Evolutionary conservation across 2,797 vertebrate genomes (phyloP), one percentile per base, ranked within the genome.

Genomic region (Crocidura indochinensis): DNA sequence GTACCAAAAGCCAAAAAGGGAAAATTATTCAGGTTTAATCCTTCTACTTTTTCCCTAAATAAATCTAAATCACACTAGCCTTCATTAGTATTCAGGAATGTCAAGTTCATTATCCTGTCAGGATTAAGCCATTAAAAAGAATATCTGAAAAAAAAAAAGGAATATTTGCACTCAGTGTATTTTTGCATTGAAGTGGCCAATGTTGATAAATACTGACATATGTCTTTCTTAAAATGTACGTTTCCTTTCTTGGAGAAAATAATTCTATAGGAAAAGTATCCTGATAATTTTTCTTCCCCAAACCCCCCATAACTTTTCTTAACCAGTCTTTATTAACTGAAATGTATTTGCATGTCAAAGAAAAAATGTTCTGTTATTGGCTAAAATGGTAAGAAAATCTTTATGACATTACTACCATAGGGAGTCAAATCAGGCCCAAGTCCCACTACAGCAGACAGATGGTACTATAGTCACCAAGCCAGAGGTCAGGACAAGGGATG

Each of bases 271-370:
- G 26, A 24, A 90, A 27, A 87, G 73, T 1, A 2, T 6, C 6
- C 49, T 90, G 14, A 8, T 62, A 71, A 38, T 62, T 80, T 72
- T 77, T 46, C 60, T 56, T 56, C 19, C 53, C 53, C 53, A 56
- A 3, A 2, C 19, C 6, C 53, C 19, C 19, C 53, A 2, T 19
- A 56, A 56, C 10, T 65, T 27, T 27, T 27, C 64, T 65, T 65
- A 27, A 60, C 20, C 22, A 20, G 17, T 60, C 56, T 20, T 60
- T 60, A 17, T 60, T 60, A 60, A 60, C 19, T 60, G 19, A 60
- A 53, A 60, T 76, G 93, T 68, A 53, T 78, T 87, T 44, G n/a
- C 9, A 3, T 8, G 8, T 88, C 78, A 84, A 78, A 73, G 69
- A 76, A 71, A 71, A 84, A 29, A 64, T 20, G 17, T 17, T 60